A percentile compares a stretch with the other conserved stretches of the same genome.
Evolutionary conservation across 2,797 vertebrate genomes (phyloP).

Genomic region (Rhinella marina): DNA sequence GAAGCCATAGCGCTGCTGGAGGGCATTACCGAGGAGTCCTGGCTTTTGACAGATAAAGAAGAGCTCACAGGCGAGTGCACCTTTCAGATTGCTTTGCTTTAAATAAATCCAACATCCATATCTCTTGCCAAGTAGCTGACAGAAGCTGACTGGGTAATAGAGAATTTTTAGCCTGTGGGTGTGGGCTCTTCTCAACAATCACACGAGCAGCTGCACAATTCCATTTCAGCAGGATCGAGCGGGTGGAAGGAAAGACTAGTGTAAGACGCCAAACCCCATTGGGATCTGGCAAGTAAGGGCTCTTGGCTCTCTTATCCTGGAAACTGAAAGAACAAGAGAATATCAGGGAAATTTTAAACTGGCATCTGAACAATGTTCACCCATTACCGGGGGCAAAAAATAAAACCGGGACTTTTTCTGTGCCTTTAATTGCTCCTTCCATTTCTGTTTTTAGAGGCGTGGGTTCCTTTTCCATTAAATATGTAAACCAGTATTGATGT

Average conservation of each 20-base stretch:
- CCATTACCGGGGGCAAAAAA: slow-evolving; percentile 48
- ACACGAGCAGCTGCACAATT: neutral
- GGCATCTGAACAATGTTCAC: neutral
- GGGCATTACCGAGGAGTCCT: neutral
- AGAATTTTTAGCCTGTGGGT: neutral
- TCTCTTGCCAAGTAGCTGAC: slow-evolving; percentile 49
- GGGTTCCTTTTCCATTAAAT: slow-evolving; percentile 25
- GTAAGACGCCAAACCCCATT: slow-evolving; percentile 52
- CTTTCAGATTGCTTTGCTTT: slow-evolving; percentile 52
- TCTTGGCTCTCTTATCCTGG: neutral
- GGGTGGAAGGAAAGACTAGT: slow-evolving; percentile 38
- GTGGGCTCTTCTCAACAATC: neutral
- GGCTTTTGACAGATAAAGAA: slow-evolving; percentile 11
- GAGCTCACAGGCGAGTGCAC: slow-evolving; percentile 25
- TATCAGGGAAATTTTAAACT: neutral
- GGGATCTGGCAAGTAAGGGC: slow-evolving; percentile 11
- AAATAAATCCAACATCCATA: slow-evolving; percentile 34
- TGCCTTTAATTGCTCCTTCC: slow-evolving; percentile 41
- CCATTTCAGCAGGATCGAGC: slow-evolving; percentile 32
- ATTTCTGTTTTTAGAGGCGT: slow-evolving; percentile 58
- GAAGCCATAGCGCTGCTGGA: neutral
- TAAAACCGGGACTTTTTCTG: slow-evolving; percentile 45
- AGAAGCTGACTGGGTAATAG: slow-evolving; percentile 9
- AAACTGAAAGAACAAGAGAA: neutral
- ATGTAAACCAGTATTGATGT: slow-evolving; percentile 40